Evolutionary conservation across 1,140 invertebrate genomes (phyloP).

Genomic region (Hydropsyche tenuis): DNA sequence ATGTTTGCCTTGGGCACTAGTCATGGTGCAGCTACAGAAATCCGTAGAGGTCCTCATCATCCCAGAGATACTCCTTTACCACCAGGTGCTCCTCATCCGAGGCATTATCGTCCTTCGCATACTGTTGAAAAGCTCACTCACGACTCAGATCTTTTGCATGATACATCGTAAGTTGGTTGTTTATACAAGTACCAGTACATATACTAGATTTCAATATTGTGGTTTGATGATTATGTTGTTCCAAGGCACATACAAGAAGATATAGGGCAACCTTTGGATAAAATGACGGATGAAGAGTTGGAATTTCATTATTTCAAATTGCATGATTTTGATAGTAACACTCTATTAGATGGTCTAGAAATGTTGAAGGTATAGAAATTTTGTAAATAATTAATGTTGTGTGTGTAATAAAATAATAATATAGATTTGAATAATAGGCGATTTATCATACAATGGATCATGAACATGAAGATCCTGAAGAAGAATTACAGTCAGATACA

Average conservation of each 20-base stretch:
- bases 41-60: slow-evolving; percentile 74
- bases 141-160: slow-evolving; percentile 71
- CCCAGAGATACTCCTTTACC: slow-evolving; percentile 65
- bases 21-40: slow-evolving; percentile 51
- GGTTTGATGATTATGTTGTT: slow-evolving; percentile 28
- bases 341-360: slow-evolving; percentile 81
- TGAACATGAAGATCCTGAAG: slow-evolving; percentile 54
- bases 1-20: slow-evolving; percentile 43
- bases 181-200: neutral
- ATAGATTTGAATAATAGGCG: slow-evolving; percentile 57
- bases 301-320: slow-evolving; percentile 73
- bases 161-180: slow-evolving; percentile 65
- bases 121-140: slow-evolving; percentile 66
- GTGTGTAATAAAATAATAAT: neutral
- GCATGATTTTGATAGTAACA: slow-evolving; percentile 83
- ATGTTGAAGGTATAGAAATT: slow-evolving; percentile 66
- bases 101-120: slow-evolving; percentile 62
- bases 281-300: slow-evolving; percentile 76
- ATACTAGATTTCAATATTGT: too few relatives aligned
- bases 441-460: slow-evolving; percentile 69
- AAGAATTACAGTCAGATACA: slow-evolving; percentile 33
- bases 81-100: slow-evolving; percentile 64
- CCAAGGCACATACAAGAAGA: slow-evolving; percentile 78
- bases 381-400: neutral
- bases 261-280: slow-evolving; percentile 66